Evolutionary conservation across 2,888 invertebrate species (phyloP).

Genomic region (Napeogenes inachia): DNA sequence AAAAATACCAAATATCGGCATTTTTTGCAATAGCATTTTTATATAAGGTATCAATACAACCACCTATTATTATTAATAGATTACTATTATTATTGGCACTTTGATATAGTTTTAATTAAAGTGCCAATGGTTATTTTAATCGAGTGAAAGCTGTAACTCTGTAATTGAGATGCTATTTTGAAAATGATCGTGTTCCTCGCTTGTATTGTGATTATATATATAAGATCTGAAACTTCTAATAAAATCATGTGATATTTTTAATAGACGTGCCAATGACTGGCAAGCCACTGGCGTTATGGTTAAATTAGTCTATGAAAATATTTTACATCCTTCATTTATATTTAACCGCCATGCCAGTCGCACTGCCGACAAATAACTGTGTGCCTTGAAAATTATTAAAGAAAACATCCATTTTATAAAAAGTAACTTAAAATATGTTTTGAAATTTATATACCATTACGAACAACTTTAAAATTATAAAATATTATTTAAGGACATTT

Average conservation of each 20-base stretch:
- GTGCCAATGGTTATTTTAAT: background rate
- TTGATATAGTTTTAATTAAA: background rate
- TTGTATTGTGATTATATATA: conserved; percentile 1
- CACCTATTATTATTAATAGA: background rate
- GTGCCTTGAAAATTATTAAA: background rate
- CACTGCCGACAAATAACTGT: background rate
- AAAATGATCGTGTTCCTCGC: conserved; percentile 3
- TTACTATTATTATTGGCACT: background rate
- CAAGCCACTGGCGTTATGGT: conserved; percentile 5
- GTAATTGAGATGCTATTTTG: background rate
- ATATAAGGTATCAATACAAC: background rate
- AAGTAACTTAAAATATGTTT: background rate
- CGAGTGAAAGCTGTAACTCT: background rate
- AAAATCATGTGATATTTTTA: conserved; percentile 7
- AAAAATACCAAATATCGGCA: background rate
- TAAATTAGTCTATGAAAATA: background rate
- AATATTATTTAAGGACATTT: too few relatives aligned
- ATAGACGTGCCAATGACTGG: conserved; percentile 9
- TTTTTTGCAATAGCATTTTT: conserved; percentile 3
- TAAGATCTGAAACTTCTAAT: background rate
- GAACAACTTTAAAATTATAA: too few relatives aligned
- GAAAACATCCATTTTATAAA: background rate
- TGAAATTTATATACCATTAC: background rate
- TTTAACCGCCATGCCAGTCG: conserved; percentile 7
- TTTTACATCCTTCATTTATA: background rate